Conservation (phyloP, 2,888 invertebrate genomes). For the Pristionchus mayeri region DNA sequence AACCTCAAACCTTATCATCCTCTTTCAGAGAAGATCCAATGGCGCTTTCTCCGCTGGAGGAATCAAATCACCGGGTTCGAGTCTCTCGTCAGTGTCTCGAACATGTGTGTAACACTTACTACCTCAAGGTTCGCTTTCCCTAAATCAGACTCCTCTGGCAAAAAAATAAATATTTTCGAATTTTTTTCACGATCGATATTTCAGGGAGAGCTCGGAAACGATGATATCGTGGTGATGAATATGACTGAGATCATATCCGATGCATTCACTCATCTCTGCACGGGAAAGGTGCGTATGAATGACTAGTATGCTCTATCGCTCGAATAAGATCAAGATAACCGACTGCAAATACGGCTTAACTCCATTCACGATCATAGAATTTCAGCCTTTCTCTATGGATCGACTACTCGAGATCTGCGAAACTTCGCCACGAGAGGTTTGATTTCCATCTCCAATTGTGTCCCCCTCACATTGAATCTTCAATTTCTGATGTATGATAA, state of each 20-base stretch:
- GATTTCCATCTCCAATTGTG: background rate
- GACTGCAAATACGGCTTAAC: background rate
- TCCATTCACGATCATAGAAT: too few species aligned
- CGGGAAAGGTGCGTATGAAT: background rate
- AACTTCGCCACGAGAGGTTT: background rate
- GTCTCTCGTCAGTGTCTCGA: background rate
- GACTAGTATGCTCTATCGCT: background rate
- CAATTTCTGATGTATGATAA: too few species aligned
- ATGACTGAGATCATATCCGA: background rate
- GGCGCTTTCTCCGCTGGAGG: too few species aligned
- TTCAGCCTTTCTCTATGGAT: background rate
- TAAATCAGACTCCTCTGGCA: too few species aligned
- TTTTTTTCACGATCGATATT: background rate
- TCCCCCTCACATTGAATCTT: too few species aligned
- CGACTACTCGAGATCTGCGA: background rate
- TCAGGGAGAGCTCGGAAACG: background rate
- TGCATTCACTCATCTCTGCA: background rate
- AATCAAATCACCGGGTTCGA: too few species aligned
- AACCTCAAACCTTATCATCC: too few species aligned
- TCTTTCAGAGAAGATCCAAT: too few species aligned
- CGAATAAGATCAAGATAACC: background rate
- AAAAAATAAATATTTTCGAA: too few species aligned
- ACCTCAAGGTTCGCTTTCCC: background rate
- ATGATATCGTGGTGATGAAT: background rate
- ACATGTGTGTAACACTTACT: background rate